A percentile compares a stretch with the other conserved stretches of the same genome.
Evolutionary conservation across 2,888 invertebrate species (phyloP).

Genomic region (Horisme vitalbata): DNA sequence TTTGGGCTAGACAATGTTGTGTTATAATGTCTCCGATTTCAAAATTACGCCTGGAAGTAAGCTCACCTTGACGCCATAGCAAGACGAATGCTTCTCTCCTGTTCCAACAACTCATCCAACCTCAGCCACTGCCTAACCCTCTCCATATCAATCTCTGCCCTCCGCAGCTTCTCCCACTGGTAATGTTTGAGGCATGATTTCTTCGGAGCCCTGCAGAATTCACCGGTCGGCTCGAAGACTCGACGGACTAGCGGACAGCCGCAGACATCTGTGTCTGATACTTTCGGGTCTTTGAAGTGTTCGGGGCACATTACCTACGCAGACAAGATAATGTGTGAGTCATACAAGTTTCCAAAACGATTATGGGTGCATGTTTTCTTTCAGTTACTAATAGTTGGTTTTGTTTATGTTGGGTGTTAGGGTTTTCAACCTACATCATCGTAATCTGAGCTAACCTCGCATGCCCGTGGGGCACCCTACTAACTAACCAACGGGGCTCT

Average conservation of each 20-base stretch:
- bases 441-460: too few relatives aligned
- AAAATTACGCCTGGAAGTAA: not conserved
- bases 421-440: too few relatives aligned
- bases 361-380: too few relatives aligned
- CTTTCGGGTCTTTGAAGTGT: slow-evolving; percentile 96
- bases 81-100: slow-evolving; percentile 93
- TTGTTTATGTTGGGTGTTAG: too few relatives aligned
- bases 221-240: slow-evolving; percentile 92
- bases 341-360: too few relatives aligned
- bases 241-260: slow-evolving; percentile 95
- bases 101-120: slow-evolving; percentile 96
- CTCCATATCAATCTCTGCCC: slow-evolving; percentile 98
- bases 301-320: slow-evolving; percentile 94
- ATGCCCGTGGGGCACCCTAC: too few relatives aligned
- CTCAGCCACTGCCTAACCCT: slow-evolving; percentile 95
- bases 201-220: slow-evolving; percentile 94
- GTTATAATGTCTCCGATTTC: too few relatives aligned
- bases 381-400: too few relatives aligned
- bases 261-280: slow-evolving; percentile 94
- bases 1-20: too few relatives aligned
- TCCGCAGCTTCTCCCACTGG: slow-evolving; percentile 96
- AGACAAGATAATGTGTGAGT: not conserved
- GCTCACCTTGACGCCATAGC: slow-evolving; percentile 82
- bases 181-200: slow-evolving; percentile 95
- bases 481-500: too few relatives aligned